Percentiles rank a stretch among this genome's conserved stretches.
These are phyloP conservation scores for Ennomos fuscantarius DNA, from an alignment of 2,888 invertebrate species.

Conservation along the genomic window DNA sequence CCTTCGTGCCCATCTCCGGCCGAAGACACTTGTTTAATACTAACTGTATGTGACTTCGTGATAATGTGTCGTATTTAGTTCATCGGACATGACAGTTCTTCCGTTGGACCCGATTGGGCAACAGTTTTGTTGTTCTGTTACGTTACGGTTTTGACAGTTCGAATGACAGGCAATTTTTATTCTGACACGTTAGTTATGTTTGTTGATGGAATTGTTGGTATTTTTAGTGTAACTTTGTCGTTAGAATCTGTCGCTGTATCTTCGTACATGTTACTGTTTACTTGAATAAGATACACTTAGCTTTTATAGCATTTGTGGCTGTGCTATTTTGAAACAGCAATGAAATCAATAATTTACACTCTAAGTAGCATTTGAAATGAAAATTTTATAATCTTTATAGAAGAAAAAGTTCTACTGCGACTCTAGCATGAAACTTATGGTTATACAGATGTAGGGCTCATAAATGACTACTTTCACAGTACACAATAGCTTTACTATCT, in stretches of 20 bases:
- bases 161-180: slow-evolving; percentile 42
- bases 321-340: no score
- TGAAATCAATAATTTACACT: no score
- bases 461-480: slow-evolving; percentile 20
- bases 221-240: slow-evolving; percentile 3
- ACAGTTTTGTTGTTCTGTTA: slow-evolving; percentile 31
- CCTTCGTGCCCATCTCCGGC: slow-evolving; percentile 50
- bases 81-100: slow-evolving; percentile 34
- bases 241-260: no score
- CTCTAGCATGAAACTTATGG: background rate
- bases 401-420: background rate
- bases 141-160: slow-evolving; percentile 36
- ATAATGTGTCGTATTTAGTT: slow-evolving; percentile 39
- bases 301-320: no score
- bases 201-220: slow-evolving; percentile 18
- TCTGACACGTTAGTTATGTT: slow-evolving; percentile 34
- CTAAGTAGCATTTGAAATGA: no score
- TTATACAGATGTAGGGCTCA: slow-evolving; percentile 21
- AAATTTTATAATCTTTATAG: no score
- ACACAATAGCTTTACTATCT: slow-evolving; percentile 22
- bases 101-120: slow-evolving; percentile 36
- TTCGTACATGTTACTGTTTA: no score
- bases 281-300: no score
- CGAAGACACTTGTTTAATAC: slow-evolving; percentile 50
- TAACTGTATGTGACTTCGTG: slow-evolving; percentile 31